Evolutionary conservation across 2,797 vertebrate genomes (phyloP), one percentile per base, ranked within the genome.

Genomic region (Peromyscus attwateri): DNA sequence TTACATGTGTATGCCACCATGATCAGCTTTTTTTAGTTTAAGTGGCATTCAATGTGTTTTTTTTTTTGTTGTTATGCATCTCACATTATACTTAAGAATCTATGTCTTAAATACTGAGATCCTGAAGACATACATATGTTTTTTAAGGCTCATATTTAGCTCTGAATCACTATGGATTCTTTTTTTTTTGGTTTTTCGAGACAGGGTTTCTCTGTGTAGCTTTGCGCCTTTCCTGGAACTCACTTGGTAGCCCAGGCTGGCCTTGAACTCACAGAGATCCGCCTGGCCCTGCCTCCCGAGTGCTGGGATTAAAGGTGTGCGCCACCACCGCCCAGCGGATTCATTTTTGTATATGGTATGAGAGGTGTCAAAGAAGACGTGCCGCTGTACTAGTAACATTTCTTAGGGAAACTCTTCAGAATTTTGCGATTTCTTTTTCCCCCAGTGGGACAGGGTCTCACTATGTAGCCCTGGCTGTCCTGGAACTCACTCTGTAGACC

Each of bases 91-190:
- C 43, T 88, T 89, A 84, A 37, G 52, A 37, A 79, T 93, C 31
- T 17, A 76, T 95, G 89, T 85, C n/a, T 37, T 80, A 89, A 73
- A 89, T 64, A 43, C 40, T 13, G 75, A 79, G 71, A 46, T 90
- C 19, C 7, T 52, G 21, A 92, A 95, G 12, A 77, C 75, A 43
- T 52, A 55, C 12, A 76, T 27, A 34, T 55, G 89, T 49, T 62
- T 37, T 82, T 52, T 60, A 49, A 60, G 16, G 70, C 70, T 89
- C 57, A 37, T 71, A 75, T 81, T 82, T 91, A 70, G 40, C 23
- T 83, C 76, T 91, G 52, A 77, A 46, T 16, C 55, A 16, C 17
- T 52, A 75, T 84, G 57, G 49, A 64, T 93, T 93, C 64, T 57
- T 68, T 25, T 83, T 94, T 82, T n/a, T n/a, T n/a, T n/a, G n/a